Evolutionary conservation across 2,797 vertebrate genomes (phyloP), one percentile per base, ranked within the genome.

Genomic region (Xenopus petersii): DNA sequence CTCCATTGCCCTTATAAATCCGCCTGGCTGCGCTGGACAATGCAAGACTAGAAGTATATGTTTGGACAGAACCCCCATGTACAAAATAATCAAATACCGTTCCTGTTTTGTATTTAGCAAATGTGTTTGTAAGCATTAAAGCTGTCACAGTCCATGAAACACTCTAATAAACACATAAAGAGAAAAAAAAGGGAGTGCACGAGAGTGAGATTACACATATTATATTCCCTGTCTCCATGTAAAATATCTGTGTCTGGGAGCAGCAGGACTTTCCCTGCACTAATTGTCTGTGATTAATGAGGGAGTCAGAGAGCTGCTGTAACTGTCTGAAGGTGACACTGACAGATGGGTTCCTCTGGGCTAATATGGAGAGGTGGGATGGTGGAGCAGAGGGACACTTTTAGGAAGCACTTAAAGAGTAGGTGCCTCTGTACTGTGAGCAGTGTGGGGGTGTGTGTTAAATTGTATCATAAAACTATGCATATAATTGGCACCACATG

Each of bases 221-320:
- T 42, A 16, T 36, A 59, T 69, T 58, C 10, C 55, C 10, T 17
- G 67, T 59, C 55, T 69, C 54, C 54, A 56, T 17, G 54, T 60
- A 26, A 24, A 60, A 60, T 24, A 60, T 26, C 58, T 60, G 58
- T 64, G 62, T 33, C 58, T 69, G 71, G 54, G 15, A 74, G 51
- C 11, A 48, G 54, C 46, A 55, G 67, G 76, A 42, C 66, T 60
- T 70, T 70, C 71, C 21, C 42, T 64, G 24, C 71, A 54, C 24
- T 79, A 79, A 78, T 74, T 79, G 71, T 61, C 67, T 65, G 66
- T 79, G 76, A 79, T 79, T 74, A 70, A 79, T 79, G 76, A 79
- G 8, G 61, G 61, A 60, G 33, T 64, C n/a, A 59, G 66, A 60
- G 65, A 36, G 26, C 46, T 24, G 60, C 47, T 58, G 24, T 73